A percentile compares a stretch with the other conserved stretches of the same genome.
These are phyloP conservation scores for Parnassius mnemosyne DNA, from an alignment of 2,888 invertebrate species.

Conservation along the genomic window DNA sequence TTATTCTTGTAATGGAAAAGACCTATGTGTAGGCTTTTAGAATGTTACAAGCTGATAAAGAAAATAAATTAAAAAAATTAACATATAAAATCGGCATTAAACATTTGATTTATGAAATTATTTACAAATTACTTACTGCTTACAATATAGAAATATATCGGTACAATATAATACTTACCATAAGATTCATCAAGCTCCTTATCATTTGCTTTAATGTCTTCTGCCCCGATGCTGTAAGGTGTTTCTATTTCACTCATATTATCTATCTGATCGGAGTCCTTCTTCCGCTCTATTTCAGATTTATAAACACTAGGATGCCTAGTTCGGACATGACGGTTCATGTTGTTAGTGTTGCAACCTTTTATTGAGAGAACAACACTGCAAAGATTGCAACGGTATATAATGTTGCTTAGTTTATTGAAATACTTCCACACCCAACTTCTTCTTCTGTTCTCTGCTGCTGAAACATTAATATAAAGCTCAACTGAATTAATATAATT, in stretches of 20 bases:
- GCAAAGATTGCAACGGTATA: conserved; percentile 67
- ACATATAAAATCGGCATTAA: too few species aligned
- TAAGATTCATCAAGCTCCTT: conserved; percentile 37
- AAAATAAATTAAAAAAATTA: too few species aligned
- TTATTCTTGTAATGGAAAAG: too few species aligned
- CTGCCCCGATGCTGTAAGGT: conserved; percentile 38
- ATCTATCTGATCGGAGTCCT: conserved; percentile 24
- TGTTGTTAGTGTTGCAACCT: conserved; percentile 72
- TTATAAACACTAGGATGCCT: conserved; percentile 58
- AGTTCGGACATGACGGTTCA: conserved; percentile 68
- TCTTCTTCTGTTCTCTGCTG: conserved; percentile 35
- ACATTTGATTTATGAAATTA: too few species aligned
- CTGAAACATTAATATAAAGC: conserved; percentile 35
- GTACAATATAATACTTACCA: conserved; percentile 26
- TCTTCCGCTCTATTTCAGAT: conserved; percentile 47
- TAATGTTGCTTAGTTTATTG: conserved; percentile 61
- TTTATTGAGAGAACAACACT: conserved; percentile 69
- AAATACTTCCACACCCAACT: conserved; percentile 78
- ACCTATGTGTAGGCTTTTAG: too few species aligned
- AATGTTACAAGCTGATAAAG: too few species aligned
- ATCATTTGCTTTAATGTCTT: conserved; percentile 49
- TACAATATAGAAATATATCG: too few species aligned
- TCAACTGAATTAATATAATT: background rate
- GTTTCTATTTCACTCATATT: conserved; percentile 10
- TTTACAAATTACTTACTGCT: too few species aligned